Percentiles rank a stretch among this genome's conserved stretches.
These are phyloP conservation scores for Aphidoletes aphidimyza DNA, from an alignment of 2,888 invertebrate species.

Conservation along the genomic window DNA sequence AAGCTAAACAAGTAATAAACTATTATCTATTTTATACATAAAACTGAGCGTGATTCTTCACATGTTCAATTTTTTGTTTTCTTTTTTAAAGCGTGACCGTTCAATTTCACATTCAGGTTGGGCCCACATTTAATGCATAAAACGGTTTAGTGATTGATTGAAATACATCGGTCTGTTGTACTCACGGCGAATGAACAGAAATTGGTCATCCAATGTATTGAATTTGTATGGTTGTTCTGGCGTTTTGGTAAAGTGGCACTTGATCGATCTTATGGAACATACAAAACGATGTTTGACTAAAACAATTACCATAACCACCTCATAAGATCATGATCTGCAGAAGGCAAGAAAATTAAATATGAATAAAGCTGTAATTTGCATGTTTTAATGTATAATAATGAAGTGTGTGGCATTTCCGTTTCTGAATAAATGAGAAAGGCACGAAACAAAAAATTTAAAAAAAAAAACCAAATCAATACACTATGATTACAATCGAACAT, in stretches of 20 bases:
- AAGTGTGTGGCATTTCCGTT: slow-evolving; percentile 35
- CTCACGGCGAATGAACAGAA: not conserved
- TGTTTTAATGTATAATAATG: slow-evolving; percentile 41
- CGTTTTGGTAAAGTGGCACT: not conserved
- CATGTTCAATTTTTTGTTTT: no score
- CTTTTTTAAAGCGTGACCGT: no score
- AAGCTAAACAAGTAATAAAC: no score
- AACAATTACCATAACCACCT: not conserved
- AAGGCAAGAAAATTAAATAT: not conserved
- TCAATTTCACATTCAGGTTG: no score
- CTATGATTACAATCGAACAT: not conserved
- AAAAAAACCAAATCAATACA: not conserved
- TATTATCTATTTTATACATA: no score
- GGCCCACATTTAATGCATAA: no score
- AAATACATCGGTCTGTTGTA: not conserved
- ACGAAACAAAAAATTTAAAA: no score
- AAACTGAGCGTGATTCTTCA: no score
- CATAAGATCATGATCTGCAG: not conserved
- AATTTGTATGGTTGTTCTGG: not conserved
- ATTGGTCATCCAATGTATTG: not conserved
- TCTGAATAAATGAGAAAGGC: not conserved
- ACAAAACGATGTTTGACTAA: not conserved
- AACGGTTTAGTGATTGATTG: no score
- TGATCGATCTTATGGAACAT: not conserved
- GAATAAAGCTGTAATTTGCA: not conserved